Percentiles rank a stretch among this genome's conserved stretches.
Conservation (phyloP, 2,797 vertebrate genomes). For the Leuciscus waleckii region DNA sequence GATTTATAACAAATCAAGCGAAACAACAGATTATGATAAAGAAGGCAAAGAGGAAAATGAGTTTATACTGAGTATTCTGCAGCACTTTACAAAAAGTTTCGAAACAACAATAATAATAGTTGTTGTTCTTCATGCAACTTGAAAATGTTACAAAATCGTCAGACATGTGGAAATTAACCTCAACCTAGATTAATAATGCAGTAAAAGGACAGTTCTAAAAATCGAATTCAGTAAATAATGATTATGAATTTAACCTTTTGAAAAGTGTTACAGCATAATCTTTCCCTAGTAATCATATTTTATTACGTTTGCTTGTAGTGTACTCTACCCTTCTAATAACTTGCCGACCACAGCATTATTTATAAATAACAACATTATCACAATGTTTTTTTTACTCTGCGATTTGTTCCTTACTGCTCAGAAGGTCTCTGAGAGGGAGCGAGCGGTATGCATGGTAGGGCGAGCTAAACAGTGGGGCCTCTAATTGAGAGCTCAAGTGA, state of each 20-base stretch:
- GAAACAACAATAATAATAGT: background rate
- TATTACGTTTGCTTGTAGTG: background rate
- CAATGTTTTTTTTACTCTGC: background rate
- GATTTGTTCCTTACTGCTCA: slow-evolving; percentile 23
- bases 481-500: slow-evolving; percentile 83
- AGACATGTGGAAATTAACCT: too few relatives aligned
- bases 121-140: background rate
- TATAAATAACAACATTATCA: slow-evolving; percentile 16
- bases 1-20: slow-evolving; percentile 49
- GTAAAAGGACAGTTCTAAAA: background rate
- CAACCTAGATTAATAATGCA: background rate
- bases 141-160: background rate
- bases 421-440: slow-evolving; percentile 51
- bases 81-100: background rate
- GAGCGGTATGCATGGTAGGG: slow-evolving; percentile 54
- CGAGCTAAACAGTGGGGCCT: slow-evolving; percentile 64
- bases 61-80: background rate
- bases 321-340: background rate
- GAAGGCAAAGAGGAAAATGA: background rate
- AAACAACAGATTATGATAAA: slow-evolving; percentile 26
- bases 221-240: background rate
- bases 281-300: background rate
- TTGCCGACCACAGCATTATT: background rate
- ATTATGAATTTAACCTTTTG: background rate
- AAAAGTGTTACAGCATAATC: background rate